Conservation (phyloP, 2,888 invertebrate species). For the Aethes cnicana region DNA sequence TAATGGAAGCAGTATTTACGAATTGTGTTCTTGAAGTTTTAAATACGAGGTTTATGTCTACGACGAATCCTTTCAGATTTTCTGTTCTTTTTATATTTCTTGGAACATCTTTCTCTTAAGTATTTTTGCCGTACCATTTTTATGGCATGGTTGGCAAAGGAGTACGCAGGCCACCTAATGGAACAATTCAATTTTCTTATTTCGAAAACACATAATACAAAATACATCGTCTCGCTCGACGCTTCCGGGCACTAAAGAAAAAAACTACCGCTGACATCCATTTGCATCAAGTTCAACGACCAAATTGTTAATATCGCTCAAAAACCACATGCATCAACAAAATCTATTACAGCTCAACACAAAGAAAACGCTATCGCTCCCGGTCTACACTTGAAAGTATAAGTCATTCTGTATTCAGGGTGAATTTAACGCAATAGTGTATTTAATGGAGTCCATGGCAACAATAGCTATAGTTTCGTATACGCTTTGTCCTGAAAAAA, state of each 20-base stretch:
- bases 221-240: neutral
- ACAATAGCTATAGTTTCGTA: constrained; percentile 60
- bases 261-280: neutral
- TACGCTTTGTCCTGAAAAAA: constrained; percentile 54
- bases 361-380: constrained; percentile 45
- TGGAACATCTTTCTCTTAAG: too few relatives aligned
- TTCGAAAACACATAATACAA: too few relatives aligned
- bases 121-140: too few relatives aligned
- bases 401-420: constrained; percentile 52
- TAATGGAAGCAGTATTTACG: too few relatives aligned
- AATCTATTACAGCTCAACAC: constrained; percentile 42
- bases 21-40: too few relatives aligned
- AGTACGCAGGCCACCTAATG: too few relatives aligned
- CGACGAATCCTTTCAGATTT: too few relatives aligned
- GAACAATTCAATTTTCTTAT: too few relatives aligned
- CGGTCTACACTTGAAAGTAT: constrained; percentile 46
- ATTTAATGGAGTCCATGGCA: constrained; percentile 61
- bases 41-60: too few relatives aligned
- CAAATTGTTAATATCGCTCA: constrained; percentile 8
- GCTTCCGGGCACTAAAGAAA: neutral
- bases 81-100: too few relatives aligned
- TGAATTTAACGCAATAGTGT: constrained; percentile 47
- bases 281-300: constrained; percentile 22
- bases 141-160: too few relatives aligned
- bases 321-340: constrained; percentile 36